Conservation (phyloP, 2,113 vertebrate genomes). For the Oreochromis tanganicae region DNA sequence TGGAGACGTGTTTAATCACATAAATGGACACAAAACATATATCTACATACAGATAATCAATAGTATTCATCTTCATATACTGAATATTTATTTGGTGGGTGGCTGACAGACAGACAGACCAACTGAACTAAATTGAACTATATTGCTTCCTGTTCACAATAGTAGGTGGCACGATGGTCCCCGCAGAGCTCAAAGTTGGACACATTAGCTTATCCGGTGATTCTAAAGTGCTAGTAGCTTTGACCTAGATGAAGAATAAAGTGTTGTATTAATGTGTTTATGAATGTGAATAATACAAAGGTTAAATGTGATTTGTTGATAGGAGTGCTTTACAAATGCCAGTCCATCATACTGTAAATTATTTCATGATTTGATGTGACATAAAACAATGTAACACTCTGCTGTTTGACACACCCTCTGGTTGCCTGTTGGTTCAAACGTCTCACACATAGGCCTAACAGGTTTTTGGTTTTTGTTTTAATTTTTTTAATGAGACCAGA, state of each 20-base stretch:
- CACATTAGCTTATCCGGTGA: not conserved
- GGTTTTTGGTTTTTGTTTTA: not conserved
- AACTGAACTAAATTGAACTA: not conserved
- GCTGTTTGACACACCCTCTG: not conserved
- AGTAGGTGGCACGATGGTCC: rapidly evolving
- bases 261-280: not conserved
- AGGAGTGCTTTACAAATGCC: not conserved
- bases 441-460: rapidly evolving
- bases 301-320: not conserved
- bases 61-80: not conserved
- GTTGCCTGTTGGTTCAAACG: not conserved
- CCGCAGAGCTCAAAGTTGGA: rapidly evolving
- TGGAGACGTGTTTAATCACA: not conserved
- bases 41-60: not conserved
- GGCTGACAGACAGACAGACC: not conserved
- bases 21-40: not conserved
- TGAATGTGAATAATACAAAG: not conserved
- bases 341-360: not conserved
- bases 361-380: not conserved
- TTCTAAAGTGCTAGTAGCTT: not conserved
- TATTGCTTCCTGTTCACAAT: not conserved
- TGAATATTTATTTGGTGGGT: not conserved
- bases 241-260: not conserved
- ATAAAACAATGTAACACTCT: not conserved
- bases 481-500: not conserved